Conservation (phyloP, 92 coral and sea anemone species). For the Bergia sp. region DNA sequence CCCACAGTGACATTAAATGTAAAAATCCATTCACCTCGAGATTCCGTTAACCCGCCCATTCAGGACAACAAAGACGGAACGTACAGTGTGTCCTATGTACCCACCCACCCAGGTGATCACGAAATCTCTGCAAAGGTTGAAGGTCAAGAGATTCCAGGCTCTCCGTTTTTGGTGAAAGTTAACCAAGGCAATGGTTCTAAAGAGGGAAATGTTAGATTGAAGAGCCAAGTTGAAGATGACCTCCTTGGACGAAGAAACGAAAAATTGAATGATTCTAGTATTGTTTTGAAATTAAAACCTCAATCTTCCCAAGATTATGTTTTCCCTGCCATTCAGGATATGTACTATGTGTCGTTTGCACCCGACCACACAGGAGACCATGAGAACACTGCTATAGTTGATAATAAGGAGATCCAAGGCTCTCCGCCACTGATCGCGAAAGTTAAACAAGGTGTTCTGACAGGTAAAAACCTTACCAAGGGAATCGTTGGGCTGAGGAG, state of each 20-base stretch:
- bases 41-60: not conserved
- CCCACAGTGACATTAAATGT: not conserved
- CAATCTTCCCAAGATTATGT: not conserved
- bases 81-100: not conserved
- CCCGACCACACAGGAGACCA: not conserved
- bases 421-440: not conserved
- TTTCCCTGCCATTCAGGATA: not conserved
- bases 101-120: not conserved
- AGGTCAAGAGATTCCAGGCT: not conserved
- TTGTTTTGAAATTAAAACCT: not conserved
- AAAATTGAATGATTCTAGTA: not conserved
- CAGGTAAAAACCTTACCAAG: not conserved
- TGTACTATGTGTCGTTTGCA: not conserved
- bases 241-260: not conserved
- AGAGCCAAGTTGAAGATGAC: not conserved
- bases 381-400: not conserved
- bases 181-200: not conserved
- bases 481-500: not conserved
- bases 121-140: not conserved
- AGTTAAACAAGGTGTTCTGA: not conserved
- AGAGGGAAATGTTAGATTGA: not conserved
- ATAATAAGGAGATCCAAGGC: not conserved
- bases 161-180: no score
- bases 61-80: not conserved
- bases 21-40: not conserved